Base-by-base conservation (phyloP, 1,140 invertebrate genomes). In the Samia ricini region DNA sequence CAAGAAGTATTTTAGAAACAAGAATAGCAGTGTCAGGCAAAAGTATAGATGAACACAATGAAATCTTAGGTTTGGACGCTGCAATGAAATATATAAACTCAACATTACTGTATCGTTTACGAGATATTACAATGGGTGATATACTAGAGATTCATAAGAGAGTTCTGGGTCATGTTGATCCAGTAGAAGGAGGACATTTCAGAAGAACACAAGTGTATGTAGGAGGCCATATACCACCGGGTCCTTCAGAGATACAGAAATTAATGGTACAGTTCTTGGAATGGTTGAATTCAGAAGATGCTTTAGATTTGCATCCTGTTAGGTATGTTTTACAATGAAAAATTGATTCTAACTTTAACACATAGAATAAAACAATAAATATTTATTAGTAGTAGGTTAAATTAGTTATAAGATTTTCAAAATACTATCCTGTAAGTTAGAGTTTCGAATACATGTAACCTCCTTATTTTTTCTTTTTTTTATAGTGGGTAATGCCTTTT, bases 41-140 rank as follows among this genome's bases (percentile, higher is more conserved):
- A 90, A 98, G 97, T 83, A 95, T 99, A 26, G 93, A 97, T 64
- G 98, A 99, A 81, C 98, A 99, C 81, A 99, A 99, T 92, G 98
- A 99, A 91, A 97, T 98, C 76, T 88, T 98, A 23, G 97, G 97
- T 59, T 88, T 99, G 79, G 98, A 99, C 91, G 94, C 97, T 23
- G 98, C 98, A 2, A 95, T 99, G 92, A 97, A 98, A 76, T 99
- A 96, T 84, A 95, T 99, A 10, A 99, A 99, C 89, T 94, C 94
- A n/a, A 97, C 96, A 63, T 91, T 99, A 50, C 91, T 98, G 21
- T 95, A 95, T 72, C 93, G 94, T 73, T 91, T 95, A 50, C 93
- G 96, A 36, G 90, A 90, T 60, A 95, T 98, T 18, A 93, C 93
- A 4, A 89, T 98, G 48, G 93, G 96, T 58, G 97, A 99, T 81